Base-by-base conservation (phyloP, 2,797 vertebrate genomes). In the Sebastes elongatus region DNA sequence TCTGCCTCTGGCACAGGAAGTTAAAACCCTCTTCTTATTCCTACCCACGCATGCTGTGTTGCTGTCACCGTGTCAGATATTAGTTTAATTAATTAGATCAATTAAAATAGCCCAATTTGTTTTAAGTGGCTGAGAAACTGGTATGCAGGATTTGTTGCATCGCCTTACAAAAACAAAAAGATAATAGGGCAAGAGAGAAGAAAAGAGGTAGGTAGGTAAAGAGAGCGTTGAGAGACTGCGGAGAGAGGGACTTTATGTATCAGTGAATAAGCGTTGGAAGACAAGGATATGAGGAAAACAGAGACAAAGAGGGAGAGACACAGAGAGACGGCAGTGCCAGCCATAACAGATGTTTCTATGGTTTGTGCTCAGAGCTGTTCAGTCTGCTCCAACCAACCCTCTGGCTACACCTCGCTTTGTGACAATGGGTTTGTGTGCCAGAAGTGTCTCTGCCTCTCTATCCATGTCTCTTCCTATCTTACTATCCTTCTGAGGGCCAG, bases 301-400 rank as follows among this genome's bases (percentile, higher is more conserved):
- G 66, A 46, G 27, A 59, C 2, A 71, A 28, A 77, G 35, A 56
- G 52, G 18, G 13, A 27, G 35, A 53, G 52, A 27, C 14, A 13
- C 5, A 23, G 74, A 55, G 63, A 57, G 35, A 65, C 0, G 60
- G 16, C 8, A 18, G 42, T 25, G 77, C 79, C 86, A 78, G 81
- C n/a, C 28, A 10, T 1, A 28, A 7, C 85, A 75, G 87, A 87
- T 81, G 83, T 86, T 81, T 30, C 60, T 28, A 46, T 78, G n/a
- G 5, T 82, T 78, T 57, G 14, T 42, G 60, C 59, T 70, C 38
- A n/a, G 30, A 60, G 78, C 81, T 28, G 74, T 53, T 35, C 59
- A 4, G 46, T 66, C 42, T 11, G 69, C 33, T 80, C 71, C 73
- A 71, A 7, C 53, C 60, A 28, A 11, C 35, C 67, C 60, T 80